Conservation (phyloP, 1,140 invertebrate species). For the Drosophila eugracilis region DNA sequence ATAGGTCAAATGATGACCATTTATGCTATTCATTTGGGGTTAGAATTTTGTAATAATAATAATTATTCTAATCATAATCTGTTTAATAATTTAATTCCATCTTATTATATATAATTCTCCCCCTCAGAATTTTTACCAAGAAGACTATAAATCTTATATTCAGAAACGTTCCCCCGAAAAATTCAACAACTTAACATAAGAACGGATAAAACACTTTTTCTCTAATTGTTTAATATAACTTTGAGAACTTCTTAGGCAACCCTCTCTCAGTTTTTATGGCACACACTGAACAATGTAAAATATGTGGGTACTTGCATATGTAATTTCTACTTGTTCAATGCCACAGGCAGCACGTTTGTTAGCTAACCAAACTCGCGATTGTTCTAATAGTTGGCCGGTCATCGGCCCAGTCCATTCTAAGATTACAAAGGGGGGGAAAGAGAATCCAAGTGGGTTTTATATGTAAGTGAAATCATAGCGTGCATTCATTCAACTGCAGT, state of each 20-base stretch:
- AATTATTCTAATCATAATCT: too few species aligned
- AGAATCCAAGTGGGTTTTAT: background rate
- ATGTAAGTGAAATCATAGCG: constrained; percentile 17
- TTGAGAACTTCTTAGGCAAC: constrained; percentile 3
- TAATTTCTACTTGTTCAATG: constrained; percentile 35
- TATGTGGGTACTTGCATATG: constrained; percentile 14
- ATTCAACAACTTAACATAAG: too few species aligned
- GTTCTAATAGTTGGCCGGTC: constrained; percentile 36
- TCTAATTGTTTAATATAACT: background rate
- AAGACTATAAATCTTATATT: too few species aligned
- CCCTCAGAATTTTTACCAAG: too few species aligned
- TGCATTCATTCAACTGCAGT: constrained; percentile 36
- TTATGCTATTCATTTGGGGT: too few species aligned
- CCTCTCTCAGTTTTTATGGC: background rate
- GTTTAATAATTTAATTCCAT: too few species aligned
- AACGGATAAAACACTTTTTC: too few species aligned
- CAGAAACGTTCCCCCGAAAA: too few species aligned
- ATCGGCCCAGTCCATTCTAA: constrained; percentile 20
- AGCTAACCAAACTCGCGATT: constrained; percentile 18
- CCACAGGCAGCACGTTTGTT: constrained; percentile 33
- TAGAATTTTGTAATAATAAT: too few species aligned
- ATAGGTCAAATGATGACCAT: too few species aligned
- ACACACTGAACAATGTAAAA: constrained; percentile 9
- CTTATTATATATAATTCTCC: too few species aligned
- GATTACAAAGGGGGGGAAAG: background rate